Percentiles rank a stretch among this genome's conserved stretches.
Evolutionary conservation across 2,113 vertebrate species (phyloP).

Genomic region (Dipodomys spectabilis): DNA sequence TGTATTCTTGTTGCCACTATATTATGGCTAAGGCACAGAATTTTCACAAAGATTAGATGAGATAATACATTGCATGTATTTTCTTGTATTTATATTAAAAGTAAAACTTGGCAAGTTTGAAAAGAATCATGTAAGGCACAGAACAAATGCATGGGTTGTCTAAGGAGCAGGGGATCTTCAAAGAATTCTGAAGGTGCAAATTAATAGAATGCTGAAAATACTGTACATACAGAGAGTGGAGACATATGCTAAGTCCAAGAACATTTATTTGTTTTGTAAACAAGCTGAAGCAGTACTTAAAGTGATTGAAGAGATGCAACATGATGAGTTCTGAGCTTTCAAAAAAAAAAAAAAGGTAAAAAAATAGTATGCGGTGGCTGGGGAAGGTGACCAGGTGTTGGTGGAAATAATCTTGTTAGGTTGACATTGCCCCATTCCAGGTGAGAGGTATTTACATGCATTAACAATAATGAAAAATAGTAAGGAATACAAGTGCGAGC

Average conservation of each 20-base stretch:
- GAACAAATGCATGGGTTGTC: not conserved
- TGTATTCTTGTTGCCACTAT: not conserved
- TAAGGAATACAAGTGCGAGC: not conserved
- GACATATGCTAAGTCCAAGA: not conserved
- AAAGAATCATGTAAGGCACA: not conserved
- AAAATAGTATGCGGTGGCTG: not conserved
- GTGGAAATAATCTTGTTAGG: not conserved
- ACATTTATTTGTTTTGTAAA: not conserved
- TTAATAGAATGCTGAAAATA: not conserved
- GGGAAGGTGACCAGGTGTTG: accelerated
- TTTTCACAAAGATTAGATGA: not conserved
- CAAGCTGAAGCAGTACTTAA: not conserved
- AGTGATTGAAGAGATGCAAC: not conserved
- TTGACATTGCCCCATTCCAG: not conserved
- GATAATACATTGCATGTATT: not conserved
- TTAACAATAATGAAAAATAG: not conserved
- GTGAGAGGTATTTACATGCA: not conserved
- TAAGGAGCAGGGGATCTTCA: not conserved
- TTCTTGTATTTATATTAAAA: not conserved
- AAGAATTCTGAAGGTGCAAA: not conserved
- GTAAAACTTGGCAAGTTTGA: not conserved
- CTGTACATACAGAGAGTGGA: not conserved
- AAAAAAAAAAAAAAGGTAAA: not conserved
- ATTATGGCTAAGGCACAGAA: too few species aligned
- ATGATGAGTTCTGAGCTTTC: not conserved